A percentile compares a stretch with the other conserved stretches of the same genome.
phyloP scores from a whole-genome alignment of 2,888 invertebrate species.

The Sycophila texana region DNA sequence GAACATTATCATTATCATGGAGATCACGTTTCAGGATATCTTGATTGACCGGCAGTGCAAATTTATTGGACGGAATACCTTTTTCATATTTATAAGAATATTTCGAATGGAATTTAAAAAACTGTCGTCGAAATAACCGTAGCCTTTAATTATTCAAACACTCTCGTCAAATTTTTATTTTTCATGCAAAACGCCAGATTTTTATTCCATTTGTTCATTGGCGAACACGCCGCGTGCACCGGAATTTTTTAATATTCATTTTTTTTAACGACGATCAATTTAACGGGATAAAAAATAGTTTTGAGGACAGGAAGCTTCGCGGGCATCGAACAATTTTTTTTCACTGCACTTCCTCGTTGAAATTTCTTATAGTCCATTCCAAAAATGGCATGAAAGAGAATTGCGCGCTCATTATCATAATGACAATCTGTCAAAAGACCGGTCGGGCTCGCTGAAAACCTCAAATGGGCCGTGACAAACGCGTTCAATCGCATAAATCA shows the following conservation, averaged over 20 bases:
- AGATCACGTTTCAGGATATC: slow-evolving; percentile 60
- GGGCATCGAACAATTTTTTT: slow-evolving; percentile 27
- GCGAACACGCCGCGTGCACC: neutral
- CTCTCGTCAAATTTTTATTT: too few relatives aligned
- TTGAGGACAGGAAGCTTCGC: slow-evolving; percentile 6
- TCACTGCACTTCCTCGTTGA: neutral
- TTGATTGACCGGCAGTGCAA: slow-evolving; percentile 47
- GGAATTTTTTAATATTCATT: neutral
- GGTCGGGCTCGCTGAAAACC: slow-evolving; percentile 44
- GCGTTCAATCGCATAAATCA: slow-evolving; percentile 47
- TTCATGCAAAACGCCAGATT: too few relatives aligned
- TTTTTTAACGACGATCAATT: too few relatives aligned
- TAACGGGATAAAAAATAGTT: too few relatives aligned
- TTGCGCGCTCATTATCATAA: slow-evolving; percentile 52
- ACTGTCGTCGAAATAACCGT: neutral
- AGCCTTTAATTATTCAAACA: too few relatives aligned
- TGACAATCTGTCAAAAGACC: slow-evolving; percentile 52
- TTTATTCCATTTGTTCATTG: too few relatives aligned
- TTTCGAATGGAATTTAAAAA: slow-evolving; percentile 7
- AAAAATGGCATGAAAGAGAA: slow-evolving; percentile 3
- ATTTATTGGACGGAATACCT: slow-evolving; percentile 57
- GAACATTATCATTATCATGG: slow-evolving; percentile 60
- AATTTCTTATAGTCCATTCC: slow-evolving; percentile 15
- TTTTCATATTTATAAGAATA: slow-evolving; percentile 55
- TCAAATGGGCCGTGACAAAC: slow-evolving; percentile 22